Percentiles rank a stretch among this genome's conserved stretches.
These are phyloP conservation scores for Cranoglanis bouderius DNA, from an alignment of 2,113 vertebrate genomes.

Conservation along the genomic window DNA sequence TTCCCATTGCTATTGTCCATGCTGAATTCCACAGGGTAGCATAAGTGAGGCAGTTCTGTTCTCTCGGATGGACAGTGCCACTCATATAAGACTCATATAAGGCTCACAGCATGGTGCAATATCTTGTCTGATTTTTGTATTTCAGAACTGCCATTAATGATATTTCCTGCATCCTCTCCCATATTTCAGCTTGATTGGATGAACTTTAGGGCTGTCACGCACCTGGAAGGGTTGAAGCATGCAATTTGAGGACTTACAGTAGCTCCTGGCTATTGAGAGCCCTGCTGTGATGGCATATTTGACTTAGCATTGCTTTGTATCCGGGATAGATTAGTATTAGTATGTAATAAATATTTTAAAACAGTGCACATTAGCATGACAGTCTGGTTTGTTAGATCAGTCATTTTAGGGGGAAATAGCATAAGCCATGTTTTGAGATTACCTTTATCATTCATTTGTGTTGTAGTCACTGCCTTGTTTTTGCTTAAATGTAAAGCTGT, in stretches of 20 bases:
- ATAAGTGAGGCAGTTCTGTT: conserved; percentile 59
- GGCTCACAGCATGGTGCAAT: conserved; percentile 31
- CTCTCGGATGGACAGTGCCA: conserved; percentile 64
- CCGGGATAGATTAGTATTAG: conserved; percentile 11
- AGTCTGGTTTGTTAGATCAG: background rate
- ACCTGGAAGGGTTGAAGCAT: conserved; percentile 39
- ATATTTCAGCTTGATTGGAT: conserved; percentile 32
- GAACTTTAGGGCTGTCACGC: conserved; percentile 42
- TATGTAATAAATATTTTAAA: background rate
- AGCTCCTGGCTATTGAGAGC: conserved; percentile 10
- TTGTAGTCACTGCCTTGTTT: background rate
- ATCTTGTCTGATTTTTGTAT: conserved; percentile 33
- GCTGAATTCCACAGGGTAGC: conserved; percentile 64
- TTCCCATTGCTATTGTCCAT: conserved; percentile 49
- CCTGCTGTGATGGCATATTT: conserved; percentile 32
- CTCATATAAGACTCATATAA: conserved; percentile 58
- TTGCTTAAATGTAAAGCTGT: background rate
- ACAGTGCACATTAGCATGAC: background rate
- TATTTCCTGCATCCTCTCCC: conserved; percentile 35
- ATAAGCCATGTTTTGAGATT: background rate
- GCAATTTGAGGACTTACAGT: conserved; percentile 41
- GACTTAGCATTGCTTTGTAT: background rate
- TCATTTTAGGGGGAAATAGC: background rate
- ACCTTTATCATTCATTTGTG: background rate
- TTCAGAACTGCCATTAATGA: conserved; percentile 33